A percentile compares a stretch with the other conserved stretches of the same genome.
Evolutionary conservation across 2,888 invertebrate species (phyloP).

Genomic region (Stenotaenia linearis): DNA sequence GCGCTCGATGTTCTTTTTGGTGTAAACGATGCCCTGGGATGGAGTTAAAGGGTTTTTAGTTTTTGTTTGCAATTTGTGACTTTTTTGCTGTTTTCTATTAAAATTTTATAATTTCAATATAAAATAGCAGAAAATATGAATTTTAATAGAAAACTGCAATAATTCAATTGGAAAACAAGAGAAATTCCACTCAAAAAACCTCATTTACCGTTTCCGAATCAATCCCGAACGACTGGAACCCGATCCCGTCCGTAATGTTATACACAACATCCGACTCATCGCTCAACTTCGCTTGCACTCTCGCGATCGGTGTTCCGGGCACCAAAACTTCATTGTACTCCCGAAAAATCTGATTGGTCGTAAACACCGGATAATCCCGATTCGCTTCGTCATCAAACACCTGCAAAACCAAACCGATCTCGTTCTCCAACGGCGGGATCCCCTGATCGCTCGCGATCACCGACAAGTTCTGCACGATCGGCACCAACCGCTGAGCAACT

Average conservation of each 20-base stretch:
- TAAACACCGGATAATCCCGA: conserved; percentile 39
- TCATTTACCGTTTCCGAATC: conserved; percentile 37
- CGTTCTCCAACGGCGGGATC: conserved; percentile 34
- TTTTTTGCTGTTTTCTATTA: too few species aligned
- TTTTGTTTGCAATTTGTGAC: too few species aligned
- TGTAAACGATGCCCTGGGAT: conserved; percentile 44
- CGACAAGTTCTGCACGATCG: conserved; percentile 32
- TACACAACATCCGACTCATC: conserved; percentile 40
- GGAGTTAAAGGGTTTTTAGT: too few species aligned
- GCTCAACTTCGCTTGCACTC: conserved; percentile 39
- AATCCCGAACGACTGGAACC: conserved; percentile 38
- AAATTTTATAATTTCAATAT: too few species aligned
- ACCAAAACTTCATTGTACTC: conserved; percentile 39
- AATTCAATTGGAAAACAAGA: too few species aligned
- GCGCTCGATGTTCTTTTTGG: conserved; percentile 37
- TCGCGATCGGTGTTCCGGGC: conserved; percentile 39
- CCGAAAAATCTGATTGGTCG: conserved; percentile 39
- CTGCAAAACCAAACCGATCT: conserved; percentile 39
- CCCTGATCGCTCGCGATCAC: conserved; percentile 32
- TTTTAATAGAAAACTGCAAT: too few species aligned
- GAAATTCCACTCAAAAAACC: too few species aligned
- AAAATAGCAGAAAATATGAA: too few species aligned
- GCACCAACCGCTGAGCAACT: conserved; percentile 28
- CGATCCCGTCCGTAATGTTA: conserved; percentile 39
- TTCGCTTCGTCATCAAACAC: conserved; percentile 39